Base-by-base conservation (phyloP, 2,888 invertebrate genomes). In the Isoperla grammatica region DNA sequence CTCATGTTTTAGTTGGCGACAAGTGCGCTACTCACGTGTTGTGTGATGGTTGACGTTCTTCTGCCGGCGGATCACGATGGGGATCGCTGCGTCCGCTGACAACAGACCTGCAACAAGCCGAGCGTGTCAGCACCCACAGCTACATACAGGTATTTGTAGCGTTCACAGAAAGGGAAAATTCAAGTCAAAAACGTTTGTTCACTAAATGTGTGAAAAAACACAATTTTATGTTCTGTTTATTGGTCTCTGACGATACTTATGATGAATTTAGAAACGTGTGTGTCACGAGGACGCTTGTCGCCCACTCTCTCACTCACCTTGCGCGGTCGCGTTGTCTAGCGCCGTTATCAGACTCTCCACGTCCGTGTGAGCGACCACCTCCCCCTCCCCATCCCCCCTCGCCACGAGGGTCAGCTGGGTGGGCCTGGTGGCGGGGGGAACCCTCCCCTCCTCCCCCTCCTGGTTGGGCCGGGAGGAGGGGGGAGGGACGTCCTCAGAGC, bases 51-150 rank as follows among this genome's bases (percentile, higher is more conserved):
- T 71, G 40, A 69, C 65, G 60, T 71, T 73, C 68, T 73, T 73
- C 65, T 69, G 73, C 56, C 73, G 70, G 65, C 73, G 70, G 45
- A 72, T 72, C n/a, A 69, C 72, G 63, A 71, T 72, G 35, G 68
- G 66, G 5, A 59, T 60, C 13, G 67, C 67, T 53, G 68, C 63
- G 58, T 64, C 67, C 59, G 66, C 67, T 29, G 64, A 49, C 56
- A 65, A 65, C 37, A 70, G 64, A 63, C 67, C 69, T 68, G 67
- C 15, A 68, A 68, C 56, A 61, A 61, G 59, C 20, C 17, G 8
- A 29, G 4, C 4, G n/a, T 13, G 15, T 13, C 4, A 6, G 42
- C 5, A 40, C 4, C 3, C 3, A 40, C 42, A 12, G 29, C 29
- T 29, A 29, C 8, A 29, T 29, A 8, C 29, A 29, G 5, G 8